phyloP scores from a whole-genome alignment of 2,888 invertebrate genomes.

The Macrostomum cliftonense region DNA sequence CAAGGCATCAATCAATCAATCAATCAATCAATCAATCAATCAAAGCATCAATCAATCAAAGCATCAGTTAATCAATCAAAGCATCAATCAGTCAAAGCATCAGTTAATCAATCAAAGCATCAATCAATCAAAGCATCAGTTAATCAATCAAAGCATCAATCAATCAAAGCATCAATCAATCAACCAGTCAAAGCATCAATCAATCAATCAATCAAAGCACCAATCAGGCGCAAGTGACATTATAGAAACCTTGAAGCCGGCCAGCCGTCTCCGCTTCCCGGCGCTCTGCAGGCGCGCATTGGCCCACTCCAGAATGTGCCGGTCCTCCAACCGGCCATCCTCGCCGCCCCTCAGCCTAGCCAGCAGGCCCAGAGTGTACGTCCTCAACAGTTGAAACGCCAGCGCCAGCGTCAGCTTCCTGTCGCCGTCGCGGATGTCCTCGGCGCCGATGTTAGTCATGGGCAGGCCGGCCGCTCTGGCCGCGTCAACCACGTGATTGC shows the following conservation, averaged over 20 bases:
- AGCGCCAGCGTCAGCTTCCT: conserved; percentile 49
- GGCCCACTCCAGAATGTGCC: conserved; percentile 89
- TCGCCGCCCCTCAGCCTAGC: conserved; percentile 47
- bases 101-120: no score
- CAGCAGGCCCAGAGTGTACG: conserved; percentile 82
- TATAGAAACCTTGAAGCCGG: conserved; percentile 32
- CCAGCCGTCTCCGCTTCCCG: conserved; percentile 37
- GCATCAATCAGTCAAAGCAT: no score
- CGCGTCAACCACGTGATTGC: conserved; percentile 89
- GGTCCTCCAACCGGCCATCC: conserved; percentile 63
- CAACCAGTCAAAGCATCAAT: no score
- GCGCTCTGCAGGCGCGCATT: conserved; percentile 52
- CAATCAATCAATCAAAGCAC: no score
- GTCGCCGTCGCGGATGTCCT: conserved; percentile 67
- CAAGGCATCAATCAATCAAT: no score
- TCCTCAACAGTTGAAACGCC: conserved; percentile 97
- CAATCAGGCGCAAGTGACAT: no score
- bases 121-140: no score
- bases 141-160: no score
- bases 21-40: no score
- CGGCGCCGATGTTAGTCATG: conserved; percentile 25
- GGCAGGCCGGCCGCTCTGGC: conserved; percentile 53
- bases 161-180: no score
- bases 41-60: no score
- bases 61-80: no score